Conservation (phyloP, 2,797 vertebrate genomes). For the Diglossa cyanea region DNA sequence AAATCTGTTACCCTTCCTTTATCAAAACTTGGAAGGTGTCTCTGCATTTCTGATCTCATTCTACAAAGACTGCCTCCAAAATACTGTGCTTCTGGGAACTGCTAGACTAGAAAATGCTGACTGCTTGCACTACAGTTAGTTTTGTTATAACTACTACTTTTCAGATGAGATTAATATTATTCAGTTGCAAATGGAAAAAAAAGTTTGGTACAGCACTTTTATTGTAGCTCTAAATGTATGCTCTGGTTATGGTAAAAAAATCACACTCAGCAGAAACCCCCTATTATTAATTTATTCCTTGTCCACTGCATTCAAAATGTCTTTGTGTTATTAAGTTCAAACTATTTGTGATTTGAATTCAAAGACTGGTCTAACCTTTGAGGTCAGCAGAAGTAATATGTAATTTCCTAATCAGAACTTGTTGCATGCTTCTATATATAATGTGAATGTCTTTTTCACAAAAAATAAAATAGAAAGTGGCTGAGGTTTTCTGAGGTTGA, state of each 20-base stretch:
- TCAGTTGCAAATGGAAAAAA: constrained; percentile 31
- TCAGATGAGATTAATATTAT: constrained; percentile 55
- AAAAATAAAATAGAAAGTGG: not conserved
- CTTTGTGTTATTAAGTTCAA: not conserved
- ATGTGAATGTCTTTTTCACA: not conserved
- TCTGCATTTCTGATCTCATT: not conserved
- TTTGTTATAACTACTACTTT: constrained; percentile 35
- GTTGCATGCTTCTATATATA: not conserved
- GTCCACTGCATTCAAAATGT: not conserved
- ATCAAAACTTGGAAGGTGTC: not conserved
- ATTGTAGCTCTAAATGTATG: not conserved
- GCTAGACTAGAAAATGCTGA: constrained; percentile 32
- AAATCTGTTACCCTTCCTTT: not conserved
- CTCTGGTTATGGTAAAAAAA: not conserved
- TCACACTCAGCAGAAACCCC: constrained; percentile 15
- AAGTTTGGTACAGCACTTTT: constrained; percentile 3
- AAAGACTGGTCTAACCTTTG: not conserved
- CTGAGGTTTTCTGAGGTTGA: not conserved
- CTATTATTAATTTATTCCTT: constrained; percentile 42
- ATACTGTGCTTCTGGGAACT: not conserved
- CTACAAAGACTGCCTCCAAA: not conserved
- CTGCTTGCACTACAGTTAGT: not conserved
- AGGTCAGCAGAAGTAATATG: not conserved
- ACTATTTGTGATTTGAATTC: not conserved
- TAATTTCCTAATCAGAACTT: not conserved